Evolutionary conservation across 2,113 vertebrate species (phyloP).

Genomic region (Scopus umbretta): DNA sequence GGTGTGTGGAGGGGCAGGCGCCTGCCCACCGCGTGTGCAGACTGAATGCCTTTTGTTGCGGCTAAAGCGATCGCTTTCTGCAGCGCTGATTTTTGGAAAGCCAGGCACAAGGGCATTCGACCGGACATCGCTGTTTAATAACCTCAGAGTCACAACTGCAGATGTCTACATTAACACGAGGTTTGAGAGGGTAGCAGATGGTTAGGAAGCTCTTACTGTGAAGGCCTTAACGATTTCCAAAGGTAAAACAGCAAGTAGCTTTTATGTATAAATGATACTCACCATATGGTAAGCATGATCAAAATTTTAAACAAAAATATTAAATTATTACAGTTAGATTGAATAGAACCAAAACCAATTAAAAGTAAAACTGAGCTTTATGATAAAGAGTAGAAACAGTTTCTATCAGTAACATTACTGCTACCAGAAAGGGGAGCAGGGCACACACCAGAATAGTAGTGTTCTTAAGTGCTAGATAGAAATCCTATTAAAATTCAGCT

Average conservation of each 20-base stretch:
- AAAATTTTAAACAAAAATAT: constrained; percentile 65
- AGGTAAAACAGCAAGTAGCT: constrained; percentile 72
- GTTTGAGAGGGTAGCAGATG: constrained; percentile 69
- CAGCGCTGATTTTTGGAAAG: constrained; percentile 11
- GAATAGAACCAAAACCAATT: constrained; percentile 56
- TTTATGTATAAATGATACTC: constrained; percentile 71
- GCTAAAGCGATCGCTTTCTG: neutral
- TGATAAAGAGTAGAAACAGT: neutral
- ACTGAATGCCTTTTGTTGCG: neutral
- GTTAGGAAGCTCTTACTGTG: constrained; percentile 71
- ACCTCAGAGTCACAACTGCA: constrained; percentile 63
- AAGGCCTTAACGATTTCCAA: constrained; percentile 67
- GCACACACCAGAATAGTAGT: neutral
- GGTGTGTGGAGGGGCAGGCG: accelerated
- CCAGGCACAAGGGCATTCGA: constrained; percentile 65
- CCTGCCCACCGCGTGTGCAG: neutral
- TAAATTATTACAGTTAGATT: constrained; percentile 49
- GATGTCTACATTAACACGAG: constrained; percentile 65
- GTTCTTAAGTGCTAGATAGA: neutral
- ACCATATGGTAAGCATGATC: constrained; percentile 67
- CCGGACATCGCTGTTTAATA: constrained; percentile 63
- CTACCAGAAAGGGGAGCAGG: neutral
- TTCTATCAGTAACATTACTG: constrained; percentile 6
- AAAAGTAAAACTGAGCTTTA: constrained; percentile 26
- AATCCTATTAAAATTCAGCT: constrained; percentile 19